These are phyloP conservation scores for Anthophora plumipes DNA, from an alignment of 2,888 invertebrate genomes.

Conservation along the genomic window DNA sequence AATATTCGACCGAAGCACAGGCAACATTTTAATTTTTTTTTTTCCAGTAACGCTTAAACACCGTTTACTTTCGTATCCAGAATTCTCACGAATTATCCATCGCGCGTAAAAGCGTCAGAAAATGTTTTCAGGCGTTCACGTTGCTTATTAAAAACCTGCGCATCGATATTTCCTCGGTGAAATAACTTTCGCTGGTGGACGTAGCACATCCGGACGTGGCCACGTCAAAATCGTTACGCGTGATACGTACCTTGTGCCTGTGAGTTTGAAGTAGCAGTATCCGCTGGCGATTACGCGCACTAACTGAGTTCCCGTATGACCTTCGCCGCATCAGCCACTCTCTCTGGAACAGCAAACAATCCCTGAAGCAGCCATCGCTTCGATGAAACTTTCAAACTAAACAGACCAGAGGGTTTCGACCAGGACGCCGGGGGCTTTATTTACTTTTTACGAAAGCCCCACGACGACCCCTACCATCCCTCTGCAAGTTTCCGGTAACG, in stretches of 20 bases:
- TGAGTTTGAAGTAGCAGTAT: conserved; percentile 67
- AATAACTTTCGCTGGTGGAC: neutral
- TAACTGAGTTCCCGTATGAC: conserved; percentile 78
- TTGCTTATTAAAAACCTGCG: conserved; percentile 1
- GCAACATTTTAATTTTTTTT: too few species aligned
- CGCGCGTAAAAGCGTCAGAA: neutral
- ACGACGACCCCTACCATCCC: conserved; percentile 15
- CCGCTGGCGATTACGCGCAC: conserved; percentile 74
- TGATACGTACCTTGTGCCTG: conserved; percentile 71
- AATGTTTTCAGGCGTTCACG: neutral
- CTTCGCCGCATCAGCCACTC: conserved; percentile 78
- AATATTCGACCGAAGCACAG: too few species aligned
- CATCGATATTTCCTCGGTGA: neutral
- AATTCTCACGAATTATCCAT: neutral
- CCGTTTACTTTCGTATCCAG: neutral
- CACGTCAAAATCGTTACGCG: neutral
- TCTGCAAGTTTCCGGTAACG: conserved; percentile 25
- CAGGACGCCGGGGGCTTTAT: conserved; percentile 64
- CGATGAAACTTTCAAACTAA: conserved; percentile 73
- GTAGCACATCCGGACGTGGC: neutral
- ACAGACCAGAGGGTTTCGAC: conserved; percentile 47
- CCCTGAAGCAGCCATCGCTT: conserved; percentile 59
- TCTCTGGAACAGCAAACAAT: conserved; percentile 78
- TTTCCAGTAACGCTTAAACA: too few species aligned
- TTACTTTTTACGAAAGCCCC: conserved; percentile 70